Percentiles rank a stretch among this genome's conserved stretches.
These are phyloP conservation scores for Baronia brevicornis DNA, from an alignment of 2,888 invertebrate species.

Conservation along the genomic window DNA sequence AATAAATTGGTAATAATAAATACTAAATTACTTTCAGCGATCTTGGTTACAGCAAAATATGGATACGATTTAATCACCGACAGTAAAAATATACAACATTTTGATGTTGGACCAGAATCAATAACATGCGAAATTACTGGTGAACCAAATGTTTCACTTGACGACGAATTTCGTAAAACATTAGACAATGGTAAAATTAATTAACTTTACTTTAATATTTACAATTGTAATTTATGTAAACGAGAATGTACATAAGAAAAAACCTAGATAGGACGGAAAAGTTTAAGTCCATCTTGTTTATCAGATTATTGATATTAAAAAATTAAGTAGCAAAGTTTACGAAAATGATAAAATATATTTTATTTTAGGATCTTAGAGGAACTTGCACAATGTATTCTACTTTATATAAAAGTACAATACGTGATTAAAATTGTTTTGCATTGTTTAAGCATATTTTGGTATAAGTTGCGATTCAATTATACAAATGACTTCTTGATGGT, in stretches of 20 bases:
- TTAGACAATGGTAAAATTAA: constrained; percentile 32
- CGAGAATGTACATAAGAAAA: too few species aligned
- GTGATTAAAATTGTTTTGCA: too few species aligned
- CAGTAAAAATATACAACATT: constrained; percentile 39
- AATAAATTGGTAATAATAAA: neutral
- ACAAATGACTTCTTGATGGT: too few species aligned
- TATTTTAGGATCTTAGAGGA: too few species aligned
- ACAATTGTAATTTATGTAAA: constrained; percentile 1
- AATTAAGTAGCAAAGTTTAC: too few species aligned
- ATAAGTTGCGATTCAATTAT: too few species aligned
- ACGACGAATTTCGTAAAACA: constrained; percentile 25
- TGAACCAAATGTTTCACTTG: constrained; percentile 31
- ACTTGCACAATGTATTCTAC: too few species aligned
- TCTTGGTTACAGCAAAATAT: constrained; percentile 39
- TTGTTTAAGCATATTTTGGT: too few species aligned
- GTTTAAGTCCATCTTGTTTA: too few species aligned
- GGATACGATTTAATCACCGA: constrained; percentile 38
- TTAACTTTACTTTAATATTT: constrained; percentile 11
- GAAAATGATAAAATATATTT: too few species aligned
- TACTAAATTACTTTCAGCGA: constrained; percentile 27
- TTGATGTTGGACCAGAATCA: constrained; percentile 49
- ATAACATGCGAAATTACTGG: constrained; percentile 39
- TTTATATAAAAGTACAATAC: neutral
- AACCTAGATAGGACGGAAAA: too few species aligned
- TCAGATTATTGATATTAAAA: too few species aligned